phyloP scores from a whole-genome alignment of 2,888 invertebrate genomes.

The Helobdella robusta region DNA sequence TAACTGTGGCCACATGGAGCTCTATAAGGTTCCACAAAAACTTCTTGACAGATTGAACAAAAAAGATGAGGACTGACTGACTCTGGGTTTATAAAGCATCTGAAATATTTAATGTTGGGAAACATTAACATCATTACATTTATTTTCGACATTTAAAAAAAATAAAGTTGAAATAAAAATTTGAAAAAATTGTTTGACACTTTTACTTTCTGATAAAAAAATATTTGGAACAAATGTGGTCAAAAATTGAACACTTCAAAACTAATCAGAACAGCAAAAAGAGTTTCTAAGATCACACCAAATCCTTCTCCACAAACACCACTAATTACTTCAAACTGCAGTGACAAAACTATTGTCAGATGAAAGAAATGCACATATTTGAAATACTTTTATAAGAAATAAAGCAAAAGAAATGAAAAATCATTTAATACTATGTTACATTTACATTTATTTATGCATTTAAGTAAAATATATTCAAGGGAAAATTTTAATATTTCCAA shows the following conservation, averaged over 20 bases:
- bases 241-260: not conserved
- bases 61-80: conserved; percentile 41
- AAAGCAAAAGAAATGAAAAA: no score
- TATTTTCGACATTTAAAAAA: not conserved
- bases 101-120: conserved; percentile 25
- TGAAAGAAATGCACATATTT: no score
- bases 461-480: no score
- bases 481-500: not conserved
- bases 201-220: no score
- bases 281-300: not conserved
- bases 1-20: conserved; percentile 45
- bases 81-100: conserved; percentile 41
- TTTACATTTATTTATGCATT: no score
- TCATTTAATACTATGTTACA: no score
- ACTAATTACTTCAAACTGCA: not conserved
- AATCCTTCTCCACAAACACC: not conserved
- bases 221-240: not conserved
- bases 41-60: conserved; percentile 43
- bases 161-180: not conserved
- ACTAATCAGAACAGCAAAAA: not conserved
- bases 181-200: no score
- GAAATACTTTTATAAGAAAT: no score
- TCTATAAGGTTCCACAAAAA: conserved; percentile 40
- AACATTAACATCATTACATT: not conserved
- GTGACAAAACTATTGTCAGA: no score